Base-by-base conservation (phyloP, 2,797 vertebrate species). In the Coccyzus lansbergi region DNA sequence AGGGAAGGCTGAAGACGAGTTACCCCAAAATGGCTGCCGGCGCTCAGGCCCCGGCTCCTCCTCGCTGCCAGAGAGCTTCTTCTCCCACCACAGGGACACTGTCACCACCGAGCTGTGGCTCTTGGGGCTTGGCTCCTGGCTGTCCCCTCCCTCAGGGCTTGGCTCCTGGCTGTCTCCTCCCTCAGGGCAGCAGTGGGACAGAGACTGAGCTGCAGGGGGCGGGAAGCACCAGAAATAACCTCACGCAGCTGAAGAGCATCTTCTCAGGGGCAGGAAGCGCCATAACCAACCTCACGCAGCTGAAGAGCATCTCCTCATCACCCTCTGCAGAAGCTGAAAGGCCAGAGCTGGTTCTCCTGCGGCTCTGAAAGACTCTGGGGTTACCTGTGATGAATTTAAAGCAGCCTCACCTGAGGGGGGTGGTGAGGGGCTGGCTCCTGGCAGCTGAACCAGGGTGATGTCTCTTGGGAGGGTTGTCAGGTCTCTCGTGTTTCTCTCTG, bases 121-220 rank as follows among this genome's bases (percentile, higher is more conserved):
- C 17, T 44, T 0, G 1, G 13, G n/a, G n/a, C 16, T 17, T 22
- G 17, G 8, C 9, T 40, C 63, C 51, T 25, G 0, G 51, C 31
- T 0, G 0, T 10, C 0, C 55, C 33, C n/a, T n/a, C 29, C 18
- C 2, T 1, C 10, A 40, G 25, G 42, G 24, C 28, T 17, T 22
- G 17, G 8, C 9, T 40, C 63, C 51, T 25, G 0, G 51, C 31
- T 0, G 0, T 10, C 0, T 55, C 33, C n/a, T n/a, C 29, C 18
- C 2, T 1, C 10, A 40, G 25, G 42, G 24, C 28, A 90, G 19
- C 5, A 36, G 6, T n/a, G n/a, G 34, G 31, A 12, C 12, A 51
- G 16, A 31, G 14, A n/a, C 26, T 1, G 2, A 16, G 53, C 60
- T 79, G 40, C 1, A 3, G 1, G 5, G 89, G 33, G 34, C n/a